Evolutionary conservation across 2,113 vertebrate species (phyloP).

Genomic region (Aptenodytes patagonicus): DNA sequence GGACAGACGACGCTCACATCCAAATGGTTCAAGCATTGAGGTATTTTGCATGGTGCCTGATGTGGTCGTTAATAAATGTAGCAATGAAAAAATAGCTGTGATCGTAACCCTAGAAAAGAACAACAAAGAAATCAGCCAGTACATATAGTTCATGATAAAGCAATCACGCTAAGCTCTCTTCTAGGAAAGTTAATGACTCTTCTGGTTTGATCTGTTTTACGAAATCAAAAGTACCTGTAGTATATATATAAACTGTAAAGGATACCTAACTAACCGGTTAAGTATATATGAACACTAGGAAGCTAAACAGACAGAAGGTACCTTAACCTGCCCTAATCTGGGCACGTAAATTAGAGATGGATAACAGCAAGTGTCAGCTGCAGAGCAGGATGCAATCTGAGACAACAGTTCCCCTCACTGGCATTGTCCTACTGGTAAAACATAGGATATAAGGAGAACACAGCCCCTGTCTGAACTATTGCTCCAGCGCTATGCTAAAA

Average conservation of each 20-base stretch:
- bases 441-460: not conserved
- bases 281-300: not conserved
- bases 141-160: not conserved
- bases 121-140: not conserved
- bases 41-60: conserved; percentile 94
- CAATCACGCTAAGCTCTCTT: not conserved
- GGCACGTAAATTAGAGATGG: not conserved
- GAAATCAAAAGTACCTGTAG: not conserved
- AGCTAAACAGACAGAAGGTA: not conserved
- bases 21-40: conserved; percentile 80
- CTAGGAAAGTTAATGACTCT: not conserved
- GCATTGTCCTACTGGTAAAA: not conserved
- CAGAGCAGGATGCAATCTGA: not conserved
- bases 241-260: not conserved
- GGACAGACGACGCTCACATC: not conserved
- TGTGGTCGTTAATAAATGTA: conserved; percentile 91
- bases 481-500: not conserved
- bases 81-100: conserved; percentile 97
- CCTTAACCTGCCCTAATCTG: not conserved
- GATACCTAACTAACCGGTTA: not conserved
- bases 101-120: conserved; percentile 87
- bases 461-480: not conserved
- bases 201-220: not conserved
- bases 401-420: not conserved
- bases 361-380: not conserved